Evolutionary conservation across 2,797 vertebrate species (phyloP), one percentile per base, ranked within the genome.

Genomic region (Microctenopoma stevenorrisi): DNA sequence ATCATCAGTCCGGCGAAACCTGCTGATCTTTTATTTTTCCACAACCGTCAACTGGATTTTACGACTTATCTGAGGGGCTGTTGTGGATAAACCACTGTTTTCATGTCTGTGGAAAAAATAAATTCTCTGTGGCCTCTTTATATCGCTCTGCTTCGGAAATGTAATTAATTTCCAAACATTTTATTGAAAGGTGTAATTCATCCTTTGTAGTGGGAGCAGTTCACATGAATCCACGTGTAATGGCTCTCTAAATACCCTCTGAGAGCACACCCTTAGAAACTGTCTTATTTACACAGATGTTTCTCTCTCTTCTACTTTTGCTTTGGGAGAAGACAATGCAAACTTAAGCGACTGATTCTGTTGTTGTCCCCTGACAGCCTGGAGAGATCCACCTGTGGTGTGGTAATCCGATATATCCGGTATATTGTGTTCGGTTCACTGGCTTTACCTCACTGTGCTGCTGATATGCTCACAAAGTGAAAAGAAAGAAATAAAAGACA

Each of bases 141-240:
- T 43, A 51, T 37, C 57, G 38, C 83, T 84, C 53, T 64, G 66
- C 78, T 86, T 80, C 66, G 54, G 46, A 81, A 71, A 69, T 82
- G 46, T 68, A 86, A 90, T 89, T 82, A 76, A 84, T 88, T 87
- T 91, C 74, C 63, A 77, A 85, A 86, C 78, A 46, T 64, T 81
- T 84, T 74, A 80, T 86, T 88, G 35, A 77, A 86, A 84, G 49
- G 69, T 85, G 64, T 57, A 80, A 87, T 81, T 72, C 60, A 78
- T 78, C 73, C 66, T 75, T 74, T 67, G 62, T 73, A 68, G 58
- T 72, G 53, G 30, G 42, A 65, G 26, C 60, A 62, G 78, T 57
- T 63, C 49, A 56, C 14, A 30, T 76, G 81, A 49, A 74, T 86
- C 51, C 60, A 47, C 72, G 56, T 81, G 47, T 14, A 7, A 12